Base-by-base conservation (phyloP, 2,113 vertebrate species). In the Atlantisia rogersi region DNA sequence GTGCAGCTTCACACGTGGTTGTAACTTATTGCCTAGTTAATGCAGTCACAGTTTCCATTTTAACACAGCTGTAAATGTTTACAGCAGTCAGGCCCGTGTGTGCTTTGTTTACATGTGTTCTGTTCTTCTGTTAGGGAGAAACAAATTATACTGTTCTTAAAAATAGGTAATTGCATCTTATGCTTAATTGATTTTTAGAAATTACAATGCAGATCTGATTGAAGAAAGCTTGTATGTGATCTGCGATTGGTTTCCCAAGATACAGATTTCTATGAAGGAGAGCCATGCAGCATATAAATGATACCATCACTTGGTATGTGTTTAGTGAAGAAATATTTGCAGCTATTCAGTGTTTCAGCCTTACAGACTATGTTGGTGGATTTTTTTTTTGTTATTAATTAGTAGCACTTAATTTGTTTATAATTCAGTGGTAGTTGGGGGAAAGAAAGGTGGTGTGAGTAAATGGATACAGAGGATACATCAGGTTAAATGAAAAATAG, bases 171-270 rank as follows among this genome's bases (percentile, higher is more conserved):
- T 98, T 98, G 97, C 92, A 97, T 93, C 90, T 97, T 97, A 89
- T 94, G 95, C 91, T 79, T 97, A 98, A 98, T 96, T 98, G 97
- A 94, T 82, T 97, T 97, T 96, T 95, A 97, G 96, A 95, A 97
- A 96, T 95, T 97, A 97, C 95, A 97, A 95, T 94, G 84, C 58
- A 94, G 92, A 96, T 97, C 96, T 97, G 95, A 97, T 97, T 97
- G 97, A 97, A 96, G 82, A 85, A 97, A 97, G 86, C 92, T 94
- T 86, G 65, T 85, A 46, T 81, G 96, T 96, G 96, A 97, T 95
- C 94, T 97, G 90, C 50, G 46, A 81, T 95, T 96, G 71, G 22
- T 92, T 98, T 95, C 95, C 70, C 3, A 64, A 94, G 86, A 84
- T 83, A 50, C 22, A 77, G 31, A 39, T 91, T 95, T 95, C 53